A percentile compares a stretch with the other conserved stretches of the same genome.
phyloP scores from a whole-genome alignment of 2,888 invertebrate genomes.

The Phytoseiulus persimilis region DNA sequence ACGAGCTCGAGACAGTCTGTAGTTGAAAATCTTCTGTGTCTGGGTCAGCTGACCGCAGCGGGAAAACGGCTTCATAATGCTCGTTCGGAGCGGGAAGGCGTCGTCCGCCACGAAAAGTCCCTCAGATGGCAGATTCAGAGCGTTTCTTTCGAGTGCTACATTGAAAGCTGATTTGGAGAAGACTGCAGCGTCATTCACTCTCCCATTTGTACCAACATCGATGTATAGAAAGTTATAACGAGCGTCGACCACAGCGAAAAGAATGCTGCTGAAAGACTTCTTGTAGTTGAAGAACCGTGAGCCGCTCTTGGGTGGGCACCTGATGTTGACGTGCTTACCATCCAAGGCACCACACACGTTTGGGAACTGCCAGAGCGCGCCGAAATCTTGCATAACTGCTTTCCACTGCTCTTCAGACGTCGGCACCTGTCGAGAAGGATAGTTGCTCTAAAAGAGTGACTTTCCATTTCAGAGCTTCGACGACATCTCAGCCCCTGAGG shows the following conservation, averaged over 20 bases:
- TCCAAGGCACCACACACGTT: constrained; percentile 44
- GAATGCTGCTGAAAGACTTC: constrained; percentile 43
- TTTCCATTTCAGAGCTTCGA: no score
- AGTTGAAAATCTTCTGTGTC: background rate
- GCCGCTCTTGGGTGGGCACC: constrained; percentile 42
- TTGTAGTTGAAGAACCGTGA: constrained; percentile 45
- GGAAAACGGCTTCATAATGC: constrained; percentile 37
- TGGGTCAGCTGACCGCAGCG: background rate
- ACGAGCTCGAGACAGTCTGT: no score
- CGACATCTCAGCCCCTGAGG: no score
- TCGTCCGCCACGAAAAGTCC: constrained; percentile 40
- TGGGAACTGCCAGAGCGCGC: constrained; percentile 36
- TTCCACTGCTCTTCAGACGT: no score
- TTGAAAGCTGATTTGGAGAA: constrained; percentile 37
- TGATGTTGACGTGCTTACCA: constrained; percentile 45
- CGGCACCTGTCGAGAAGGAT: no score
- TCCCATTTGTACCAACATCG: constrained; percentile 46
- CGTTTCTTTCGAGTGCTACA: background rate
- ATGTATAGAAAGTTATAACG: constrained; percentile 45
- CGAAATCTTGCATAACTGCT: background rate
- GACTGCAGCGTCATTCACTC: constrained; percentile 44
- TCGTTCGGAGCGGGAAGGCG: constrained; percentile 38
- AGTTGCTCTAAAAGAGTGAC: no score
- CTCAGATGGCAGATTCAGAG: background rate
- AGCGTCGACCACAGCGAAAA: constrained; percentile 44